These are phyloP conservation scores for Channa maculata DNA, from an alignment of 2,113 vertebrate species.

Conservation along the genomic window DNA sequence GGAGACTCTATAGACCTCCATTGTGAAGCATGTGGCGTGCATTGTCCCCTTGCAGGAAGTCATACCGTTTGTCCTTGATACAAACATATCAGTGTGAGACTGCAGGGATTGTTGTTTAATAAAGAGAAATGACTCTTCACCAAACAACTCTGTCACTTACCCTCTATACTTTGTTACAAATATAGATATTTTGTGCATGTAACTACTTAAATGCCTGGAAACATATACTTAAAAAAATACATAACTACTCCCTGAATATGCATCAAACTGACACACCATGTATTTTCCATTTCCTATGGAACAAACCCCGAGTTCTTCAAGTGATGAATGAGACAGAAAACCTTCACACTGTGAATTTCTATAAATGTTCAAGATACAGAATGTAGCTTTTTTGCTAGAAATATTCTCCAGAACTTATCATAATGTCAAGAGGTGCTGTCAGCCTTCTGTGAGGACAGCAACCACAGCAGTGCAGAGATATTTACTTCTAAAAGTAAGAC, in stretches of 20 bases:
- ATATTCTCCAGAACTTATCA: too few relatives aligned
- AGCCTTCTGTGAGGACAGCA: too few relatives aligned
- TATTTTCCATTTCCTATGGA: too few relatives aligned
- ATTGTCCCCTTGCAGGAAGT: slow-evolving; percentile 63
- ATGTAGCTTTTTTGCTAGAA: too few relatives aligned
- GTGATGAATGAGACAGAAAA: background rate
- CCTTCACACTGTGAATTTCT: too few relatives aligned
- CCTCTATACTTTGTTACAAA: background rate
- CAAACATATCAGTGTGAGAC: slow-evolving; percentile 60
- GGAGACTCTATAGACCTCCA: slow-evolving; percentile 47
- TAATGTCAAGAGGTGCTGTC: too few relatives aligned
- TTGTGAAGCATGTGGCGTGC: slow-evolving; percentile 52
- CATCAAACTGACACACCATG: background rate
- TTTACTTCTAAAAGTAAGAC: too few relatives aligned
- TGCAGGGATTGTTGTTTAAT: slow-evolving; percentile 49
- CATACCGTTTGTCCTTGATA: slow-evolving; percentile 76
- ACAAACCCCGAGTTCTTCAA: background rate
- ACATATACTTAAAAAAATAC: background rate
- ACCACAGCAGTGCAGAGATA: too few relatives aligned
- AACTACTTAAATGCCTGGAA: background rate
- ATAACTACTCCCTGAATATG: background rate
- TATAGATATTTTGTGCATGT: slow-evolving; percentile 1
- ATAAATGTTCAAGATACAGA: too few relatives aligned
- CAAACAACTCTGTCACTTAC: too few relatives aligned
- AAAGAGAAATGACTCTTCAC: slow-evolving; percentile 15